Base-by-base conservation (phyloP, 2,888 invertebrate genomes). In the Euspilapteryx auroguttella region DNA sequence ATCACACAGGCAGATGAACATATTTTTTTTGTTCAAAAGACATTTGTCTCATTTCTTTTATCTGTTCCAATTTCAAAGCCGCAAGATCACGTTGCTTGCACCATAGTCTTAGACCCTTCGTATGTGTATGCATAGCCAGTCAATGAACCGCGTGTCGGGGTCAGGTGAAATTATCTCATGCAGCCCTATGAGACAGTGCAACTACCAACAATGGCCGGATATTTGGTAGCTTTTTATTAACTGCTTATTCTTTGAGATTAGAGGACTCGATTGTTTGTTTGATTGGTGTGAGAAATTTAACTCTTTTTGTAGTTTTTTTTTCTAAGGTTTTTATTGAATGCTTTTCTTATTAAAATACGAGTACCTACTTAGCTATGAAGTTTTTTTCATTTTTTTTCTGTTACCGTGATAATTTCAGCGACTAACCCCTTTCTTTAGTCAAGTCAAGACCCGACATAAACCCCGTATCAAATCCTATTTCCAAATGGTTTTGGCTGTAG, bases 151-250 rank as follows among this genome's bases (percentile, higher is more conserved):
- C 51, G 54, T 65, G 69, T 17, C n/a, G 29, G 61, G 73, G 73
- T 73, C 73, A 73, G 69, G 73, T 71, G 73, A 69, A 73, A 73
- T 71, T 71, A 73, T 69, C 71, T 69, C 55, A 57, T 21, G 21
- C 37, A 45, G 55, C 56, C 61, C 56, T 57, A 58, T 45, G 64
- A 62, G 66, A 71, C 66, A 64, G 59, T 63, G n/a, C n/a, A n/a
- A n/a, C n/a, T n/a, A 48, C 62, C 61, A 21, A 68, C 64, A 63
- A 62, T 65, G 50, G 44, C 55, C 56, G 64, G 61, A 63, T 61
- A 58, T 28, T 28, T 28, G 28, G 28, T 23, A 28, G 12, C 15
- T 14, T 14, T 22, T 28, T 22, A 12, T 23, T 28, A 23, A 20
- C 9, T 7, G 6, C 20, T 7, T 20, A 20, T 20, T 7, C 9